Percentiles rank a stretch among this genome's conserved stretches.
phyloP scores from a whole-genome alignment of 2,113 vertebrate species.

The Vulpes ferrilata region DNA sequence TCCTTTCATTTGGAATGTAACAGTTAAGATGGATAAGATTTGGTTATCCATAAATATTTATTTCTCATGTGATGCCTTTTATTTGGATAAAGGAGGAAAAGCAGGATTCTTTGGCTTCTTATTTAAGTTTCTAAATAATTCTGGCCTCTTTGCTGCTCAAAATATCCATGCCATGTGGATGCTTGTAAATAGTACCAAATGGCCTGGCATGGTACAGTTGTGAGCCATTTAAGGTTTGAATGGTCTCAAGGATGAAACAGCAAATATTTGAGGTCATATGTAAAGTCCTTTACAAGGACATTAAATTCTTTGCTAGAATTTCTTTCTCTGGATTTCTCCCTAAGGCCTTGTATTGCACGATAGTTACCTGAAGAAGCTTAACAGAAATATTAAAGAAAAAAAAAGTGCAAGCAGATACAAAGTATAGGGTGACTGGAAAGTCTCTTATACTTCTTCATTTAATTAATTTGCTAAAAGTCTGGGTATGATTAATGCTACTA shows the following conservation, averaged over 20 bases:
- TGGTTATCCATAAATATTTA: conserved; percentile 62
- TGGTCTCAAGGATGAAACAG: not conserved
- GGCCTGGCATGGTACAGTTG: not conserved
- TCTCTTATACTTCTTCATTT: not conserved
- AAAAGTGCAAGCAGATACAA: not conserved
- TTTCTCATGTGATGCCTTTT: conserved; percentile 31
- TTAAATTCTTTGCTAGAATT: conserved; percentile 8
- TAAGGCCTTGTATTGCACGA: not conserved
- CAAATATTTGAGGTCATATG: conserved; percentile 26
- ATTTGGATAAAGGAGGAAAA: conserved; percentile 45
- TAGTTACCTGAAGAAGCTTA: not conserved
- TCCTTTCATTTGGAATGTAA: conserved; percentile 38
- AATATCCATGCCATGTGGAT: conserved; percentile 56
- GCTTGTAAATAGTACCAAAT: conserved; percentile 67
- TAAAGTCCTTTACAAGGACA: conserved; percentile 28
- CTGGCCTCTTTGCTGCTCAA: conserved; percentile 45
- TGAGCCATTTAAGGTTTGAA: not conserved
- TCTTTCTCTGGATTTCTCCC: conserved; percentile 16
- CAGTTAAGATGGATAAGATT: conserved; percentile 49
- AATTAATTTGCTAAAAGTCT: not conserved
- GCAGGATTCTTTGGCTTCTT: conserved; percentile 60
- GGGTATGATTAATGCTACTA: not conserved
- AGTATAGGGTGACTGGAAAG: not conserved
- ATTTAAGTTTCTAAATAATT: conserved; percentile 62
- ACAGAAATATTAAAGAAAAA: not conserved